A percentile compares a stretch with the other conserved stretches of the same genome.
phyloP scores from a whole-genome alignment of 2,888 invertebrate species.

The Hemaris fuciformis region DNA sequence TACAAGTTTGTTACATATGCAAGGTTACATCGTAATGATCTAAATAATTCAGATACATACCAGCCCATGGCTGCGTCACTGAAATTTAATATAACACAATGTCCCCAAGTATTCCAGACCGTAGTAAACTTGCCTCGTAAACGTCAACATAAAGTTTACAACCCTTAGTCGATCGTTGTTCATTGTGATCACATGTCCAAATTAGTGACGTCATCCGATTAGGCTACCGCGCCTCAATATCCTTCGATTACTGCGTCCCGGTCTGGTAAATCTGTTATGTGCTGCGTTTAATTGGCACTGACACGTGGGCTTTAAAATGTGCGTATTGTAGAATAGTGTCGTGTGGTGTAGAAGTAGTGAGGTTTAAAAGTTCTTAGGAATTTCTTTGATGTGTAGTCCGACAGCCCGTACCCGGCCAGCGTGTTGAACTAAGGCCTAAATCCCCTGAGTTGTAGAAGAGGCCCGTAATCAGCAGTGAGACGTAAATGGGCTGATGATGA shows the following conservation, averaged over 20 bases:
- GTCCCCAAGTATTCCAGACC: slow-evolving; percentile 31
- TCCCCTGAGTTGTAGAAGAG: no score
- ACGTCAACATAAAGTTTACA: slow-evolving; percentile 37
- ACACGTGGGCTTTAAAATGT: neutral
- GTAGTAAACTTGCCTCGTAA: slow-evolving; percentile 42
- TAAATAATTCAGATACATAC: neutral
- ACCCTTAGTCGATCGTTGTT: slow-evolving; percentile 21
- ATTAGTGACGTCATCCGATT: slow-evolving; percentile 50
- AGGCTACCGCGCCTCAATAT: slow-evolving; percentile 37
- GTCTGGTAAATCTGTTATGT: slow-evolving; percentile 2
- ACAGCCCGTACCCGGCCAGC: no score
- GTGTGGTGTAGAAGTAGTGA: no score
- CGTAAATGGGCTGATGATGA: no score
- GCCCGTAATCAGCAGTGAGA: no score
- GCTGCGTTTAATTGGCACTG: neutral
- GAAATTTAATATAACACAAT: neutral
- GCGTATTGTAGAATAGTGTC: neutral
- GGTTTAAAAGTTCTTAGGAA: no score
- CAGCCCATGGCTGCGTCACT: neutral
- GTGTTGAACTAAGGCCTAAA: no score
- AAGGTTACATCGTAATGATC: neutral
- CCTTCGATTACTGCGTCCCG: slow-evolving; percentile 33
- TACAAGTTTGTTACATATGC: neutral
- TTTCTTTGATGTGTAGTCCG: no score
- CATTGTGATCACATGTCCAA: slow-evolving; percentile 42